Evolutionary conservation across 30 jellyfish, hydroid and myxozoan genomes (phyloP), one percentile per base, ranked within the genome.

Genomic region (Cassiopea xamachana): DNA sequence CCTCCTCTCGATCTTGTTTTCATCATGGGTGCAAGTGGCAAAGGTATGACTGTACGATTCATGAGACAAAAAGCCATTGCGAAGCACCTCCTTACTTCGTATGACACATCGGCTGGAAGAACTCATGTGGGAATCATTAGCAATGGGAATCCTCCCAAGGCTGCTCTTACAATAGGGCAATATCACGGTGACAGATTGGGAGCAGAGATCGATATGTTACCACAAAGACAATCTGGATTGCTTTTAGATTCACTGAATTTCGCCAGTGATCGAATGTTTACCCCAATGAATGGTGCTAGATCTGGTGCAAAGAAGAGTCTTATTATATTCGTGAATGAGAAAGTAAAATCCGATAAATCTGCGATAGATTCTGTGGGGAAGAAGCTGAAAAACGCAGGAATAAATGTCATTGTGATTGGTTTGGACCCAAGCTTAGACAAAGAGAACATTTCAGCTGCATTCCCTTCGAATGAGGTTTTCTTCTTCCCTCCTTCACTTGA

Each of bases 401-500:
- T 85, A 39, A 79, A 87, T 45, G 84, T 90, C 73, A 84, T 94
- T 50, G 92, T 94, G 64, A 79, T 94, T 59, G 94, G 88, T 49
- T 10, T 90, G 68, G 93, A 86, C 49, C 80, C 91, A 48, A 85
- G 71, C n/a, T 93, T 68, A 15, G 77, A 68, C 10, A 77, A 60
- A 48, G 81, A 27, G 1, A 70, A 77, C 17, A 0, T 81, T 60
- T 60, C 55, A n/a, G 82, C 83, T 1, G 45, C 82, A 47, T 89
- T 95, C 1, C 92, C 87, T 15, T 85, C 59, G 60, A 58, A 89
- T 68, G 87, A 90, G 47, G 96, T 90, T 47, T 90, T 85, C 94
- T 94, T 94, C 79, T 94, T 94, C 91, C 97, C 98, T 64, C 96
- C 93, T 9, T 72, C 64, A 44, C 82, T 94, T 49, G 97, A 90